Evolutionary conservation across 2,888 invertebrate genomes (phyloP).

Genomic region (Zelleria hepariella): DNA sequence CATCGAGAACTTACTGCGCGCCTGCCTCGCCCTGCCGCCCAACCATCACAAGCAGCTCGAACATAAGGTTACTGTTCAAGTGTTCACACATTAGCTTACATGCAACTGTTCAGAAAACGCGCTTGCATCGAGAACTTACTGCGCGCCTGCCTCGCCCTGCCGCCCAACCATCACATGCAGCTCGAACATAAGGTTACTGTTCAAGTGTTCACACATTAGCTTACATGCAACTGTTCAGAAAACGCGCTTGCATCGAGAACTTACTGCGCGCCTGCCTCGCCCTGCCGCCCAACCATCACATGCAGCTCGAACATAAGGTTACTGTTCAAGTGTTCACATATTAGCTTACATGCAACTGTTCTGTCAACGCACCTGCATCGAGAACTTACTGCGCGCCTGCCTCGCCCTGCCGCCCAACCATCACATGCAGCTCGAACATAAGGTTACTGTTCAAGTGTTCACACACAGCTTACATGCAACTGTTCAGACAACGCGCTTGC

Average conservation of each 20-base stretch:
- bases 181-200: conserved; percentile 79
- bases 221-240: conserved; percentile 89
- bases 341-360: too few relatives aligned
- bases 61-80: too few relatives aligned
- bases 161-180: conserved; percentile 81
- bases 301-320: conserved; percentile 80
- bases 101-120: conserved; percentile 90
- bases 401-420: conserved; percentile 83
- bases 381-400: conserved; percentile 90
- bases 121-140: conserved; percentile 90
- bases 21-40: conserved; percentile 85
- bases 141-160: conserved; percentile 85
- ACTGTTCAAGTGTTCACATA: too few relatives aligned
- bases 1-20: conserved; percentile 91
- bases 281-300: conserved; percentile 80
- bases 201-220: too few relatives aligned
- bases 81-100: too few relatives aligned
- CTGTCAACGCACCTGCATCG: conserved; percentile 88
- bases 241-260: conserved; percentile 91
- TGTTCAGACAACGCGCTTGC: too few relatives aligned
- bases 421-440: conserved; percentile 81
- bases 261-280: conserved; percentile 88
- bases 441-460: too few relatives aligned
- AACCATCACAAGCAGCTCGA: conserved; percentile 82
- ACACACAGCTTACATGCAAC: too few relatives aligned